Evolutionary conservation across 37 sponge, comb jelly and placozoan species (phyloP).

Genomic region (Dysidea cf. avara): DNA sequence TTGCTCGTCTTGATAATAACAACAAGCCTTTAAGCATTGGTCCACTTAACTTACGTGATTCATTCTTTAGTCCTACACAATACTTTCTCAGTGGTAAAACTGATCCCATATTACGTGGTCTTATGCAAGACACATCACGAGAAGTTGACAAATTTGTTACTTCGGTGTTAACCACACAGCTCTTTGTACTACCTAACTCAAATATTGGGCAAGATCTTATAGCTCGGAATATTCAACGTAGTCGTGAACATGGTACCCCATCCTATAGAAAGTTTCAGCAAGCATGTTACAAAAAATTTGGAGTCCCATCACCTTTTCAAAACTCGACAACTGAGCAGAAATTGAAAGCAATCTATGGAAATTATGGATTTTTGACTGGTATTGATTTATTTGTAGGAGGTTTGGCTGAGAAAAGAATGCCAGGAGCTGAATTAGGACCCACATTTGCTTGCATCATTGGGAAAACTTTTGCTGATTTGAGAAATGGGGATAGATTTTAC

Average conservation of each 20-base stretch:
- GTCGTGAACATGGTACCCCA: conserved; percentile 88
- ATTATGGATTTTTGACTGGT: conserved; percentile 51
- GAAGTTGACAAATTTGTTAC: conserved; percentile 61
- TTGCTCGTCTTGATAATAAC: conserved; percentile 49
- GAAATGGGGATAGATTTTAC: conserved; percentile 89
- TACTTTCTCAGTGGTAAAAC: conserved; percentile 47
- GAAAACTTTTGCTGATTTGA: conserved; percentile 29
- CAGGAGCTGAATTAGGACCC: too few species aligned
- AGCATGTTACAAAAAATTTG: conserved; percentile 20
- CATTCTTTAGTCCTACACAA: conserved; percentile 63
- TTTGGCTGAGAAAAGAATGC: too few species aligned
- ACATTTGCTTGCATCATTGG: too few species aligned
- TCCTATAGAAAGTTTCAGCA: conserved; percentile 64
- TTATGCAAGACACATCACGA: conserved; percentile 38
- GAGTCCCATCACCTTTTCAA: too few species aligned
- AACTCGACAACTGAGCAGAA: background rate
- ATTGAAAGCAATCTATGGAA: conserved; percentile 39
- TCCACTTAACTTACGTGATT: conserved; percentile 45
- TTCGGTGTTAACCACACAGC: conserved; percentile 62
- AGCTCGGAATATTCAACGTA: conserved; percentile 83
- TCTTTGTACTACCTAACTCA: conserved; percentile 52
- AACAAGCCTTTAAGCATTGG: conserved; percentile 32
- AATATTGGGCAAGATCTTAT: conserved; percentile 68
- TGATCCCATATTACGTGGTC: conserved; percentile 79
- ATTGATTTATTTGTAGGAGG: conserved; percentile 90